phyloP scores from a whole-genome alignment of 2,888 invertebrate genomes.

The Amphiduros pacificus region DNA sequence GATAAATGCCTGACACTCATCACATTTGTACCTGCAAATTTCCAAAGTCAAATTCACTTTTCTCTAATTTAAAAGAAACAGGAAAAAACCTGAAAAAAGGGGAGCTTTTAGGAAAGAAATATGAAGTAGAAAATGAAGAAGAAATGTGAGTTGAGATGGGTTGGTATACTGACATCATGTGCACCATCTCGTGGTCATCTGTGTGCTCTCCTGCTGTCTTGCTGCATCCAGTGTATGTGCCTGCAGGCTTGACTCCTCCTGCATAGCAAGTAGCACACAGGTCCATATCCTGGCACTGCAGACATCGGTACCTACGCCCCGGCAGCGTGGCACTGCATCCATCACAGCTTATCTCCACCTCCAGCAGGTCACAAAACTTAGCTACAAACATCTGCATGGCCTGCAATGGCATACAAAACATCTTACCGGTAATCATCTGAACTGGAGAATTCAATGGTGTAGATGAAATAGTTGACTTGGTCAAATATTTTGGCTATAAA shows the following conservation, averaged over 20 bases:
- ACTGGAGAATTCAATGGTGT: too few relatives aligned
- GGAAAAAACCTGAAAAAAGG: background rate
- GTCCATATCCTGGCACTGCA: constrained; percentile 57
- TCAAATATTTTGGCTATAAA: too few relatives aligned
- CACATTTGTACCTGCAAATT: constrained; percentile 52
- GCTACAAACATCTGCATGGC: constrained; percentile 56
- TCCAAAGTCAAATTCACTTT: too few relatives aligned
- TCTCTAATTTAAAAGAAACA: too few relatives aligned
- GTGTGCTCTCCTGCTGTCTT: constrained; percentile 48
- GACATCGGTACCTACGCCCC: constrained; percentile 53
- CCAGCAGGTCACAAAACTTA: constrained; percentile 53
- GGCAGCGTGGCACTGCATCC: constrained; percentile 55
- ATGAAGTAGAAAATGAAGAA: background rate
- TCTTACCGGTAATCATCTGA: too few relatives aligned
- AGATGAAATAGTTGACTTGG: background rate
- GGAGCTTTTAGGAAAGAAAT: background rate
- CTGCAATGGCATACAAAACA: constrained; percentile 39
- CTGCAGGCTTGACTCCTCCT: constrained; percentile 17
- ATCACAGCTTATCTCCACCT: constrained; percentile 57
- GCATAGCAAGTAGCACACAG: constrained; percentile 56
- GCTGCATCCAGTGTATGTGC: constrained; percentile 31
- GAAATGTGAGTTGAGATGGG: background rate
- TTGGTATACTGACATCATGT: constrained; percentile 56
- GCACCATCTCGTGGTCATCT: constrained; percentile 56
- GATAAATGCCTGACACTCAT: constrained; percentile 56